A percentile compares a stretch with the other conserved stretches of the same genome.
These are phyloP conservation scores for Drosophila simulans DNA, from an alignment of 1,140 invertebrate species.

Conservation along the genomic window DNA sequence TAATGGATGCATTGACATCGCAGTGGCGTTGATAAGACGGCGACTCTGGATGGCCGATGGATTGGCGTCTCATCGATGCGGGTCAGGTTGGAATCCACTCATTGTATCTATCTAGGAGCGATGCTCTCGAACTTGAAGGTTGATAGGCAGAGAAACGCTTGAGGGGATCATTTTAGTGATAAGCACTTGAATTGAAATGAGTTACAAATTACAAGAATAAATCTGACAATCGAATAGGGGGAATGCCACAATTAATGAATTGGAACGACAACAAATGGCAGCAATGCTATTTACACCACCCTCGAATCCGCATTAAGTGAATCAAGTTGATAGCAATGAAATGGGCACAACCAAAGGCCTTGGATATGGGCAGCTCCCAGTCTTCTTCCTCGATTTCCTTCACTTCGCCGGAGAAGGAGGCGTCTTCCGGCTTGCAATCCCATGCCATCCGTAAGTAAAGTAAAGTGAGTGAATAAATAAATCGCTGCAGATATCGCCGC, in stretches of 20 bases:
- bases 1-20: slow-evolving; percentile 42
- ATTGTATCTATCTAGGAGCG: slow-evolving; percentile 15
- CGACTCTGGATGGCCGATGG: background rate
- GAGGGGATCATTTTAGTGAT: background rate
- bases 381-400: slow-evolving; percentile 1
- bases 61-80: background rate
- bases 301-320: slow-evolving; percentile 10
- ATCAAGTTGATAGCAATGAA: slow-evolving; percentile 18
- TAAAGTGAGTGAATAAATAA: slow-evolving; percentile 61
- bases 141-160: background rate
- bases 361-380: slow-evolving; percentile 12
- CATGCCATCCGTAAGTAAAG: slow-evolving; percentile 10
- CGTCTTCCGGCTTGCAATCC: slow-evolving; percentile 43
- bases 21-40: slow-evolving; percentile 44
- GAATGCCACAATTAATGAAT: background rate
- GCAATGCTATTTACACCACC: background rate
- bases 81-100: slow-evolving; percentile 62
- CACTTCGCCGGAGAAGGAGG: slow-evolving; percentile 1
- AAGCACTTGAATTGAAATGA: background rate
- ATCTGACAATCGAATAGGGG: background rate
- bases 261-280: background rate
- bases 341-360: slow-evolving; percentile 2
- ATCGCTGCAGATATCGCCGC: slow-evolving; percentile 53
- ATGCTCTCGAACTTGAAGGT: slow-evolving; percentile 10
- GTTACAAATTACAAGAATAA: background rate